Percentiles rank a stretch among this genome's conserved stretches.
phyloP scores from a whole-genome alignment of 2,113 vertebrate genomes.

The Typhlomys cinereus region DNA sequence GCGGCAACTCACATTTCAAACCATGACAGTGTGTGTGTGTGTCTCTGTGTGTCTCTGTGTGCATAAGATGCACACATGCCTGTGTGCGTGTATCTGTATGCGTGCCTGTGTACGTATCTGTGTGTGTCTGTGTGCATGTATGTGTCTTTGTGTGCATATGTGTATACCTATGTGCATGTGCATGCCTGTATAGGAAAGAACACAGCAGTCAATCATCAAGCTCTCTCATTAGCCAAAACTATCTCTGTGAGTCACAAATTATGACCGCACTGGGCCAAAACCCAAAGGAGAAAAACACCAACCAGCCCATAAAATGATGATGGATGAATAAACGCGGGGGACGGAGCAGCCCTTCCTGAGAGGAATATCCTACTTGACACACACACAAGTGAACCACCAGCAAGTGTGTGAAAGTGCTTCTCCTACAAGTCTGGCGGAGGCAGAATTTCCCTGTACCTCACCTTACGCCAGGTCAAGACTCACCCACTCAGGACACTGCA shows the following conservation, averaged over 20 bases:
- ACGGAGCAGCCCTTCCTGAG: no score
- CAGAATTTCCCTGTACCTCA: background rate
- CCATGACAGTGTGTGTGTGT: no score
- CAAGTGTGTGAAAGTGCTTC: no score
- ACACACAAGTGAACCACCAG: no score
- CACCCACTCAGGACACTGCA: fast-evolving
- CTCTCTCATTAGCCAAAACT: background rate
- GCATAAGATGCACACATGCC: no score
- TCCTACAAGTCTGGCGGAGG: background rate
- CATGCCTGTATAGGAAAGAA: background rate
- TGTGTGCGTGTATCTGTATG: no score
- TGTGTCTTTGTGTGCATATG: background rate
- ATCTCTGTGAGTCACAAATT: background rate
- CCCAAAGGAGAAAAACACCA: background rate
- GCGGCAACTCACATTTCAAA: no score
- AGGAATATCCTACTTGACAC: background rate
- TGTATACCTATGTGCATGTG: background rate
- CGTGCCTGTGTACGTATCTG: no score
- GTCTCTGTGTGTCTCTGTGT: no score
- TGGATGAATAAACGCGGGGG: background rate
- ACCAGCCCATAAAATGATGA: background rate
- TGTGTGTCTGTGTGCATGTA: background rate
- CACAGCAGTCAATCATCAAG: background rate
- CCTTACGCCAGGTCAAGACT: no score
- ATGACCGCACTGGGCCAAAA: background rate